Percentiles rank a stretch among this genome's conserved stretches.
phyloP scores from a whole-genome alignment of 1,140 invertebrate genomes.

The Drosophila ercepeae region DNA sequence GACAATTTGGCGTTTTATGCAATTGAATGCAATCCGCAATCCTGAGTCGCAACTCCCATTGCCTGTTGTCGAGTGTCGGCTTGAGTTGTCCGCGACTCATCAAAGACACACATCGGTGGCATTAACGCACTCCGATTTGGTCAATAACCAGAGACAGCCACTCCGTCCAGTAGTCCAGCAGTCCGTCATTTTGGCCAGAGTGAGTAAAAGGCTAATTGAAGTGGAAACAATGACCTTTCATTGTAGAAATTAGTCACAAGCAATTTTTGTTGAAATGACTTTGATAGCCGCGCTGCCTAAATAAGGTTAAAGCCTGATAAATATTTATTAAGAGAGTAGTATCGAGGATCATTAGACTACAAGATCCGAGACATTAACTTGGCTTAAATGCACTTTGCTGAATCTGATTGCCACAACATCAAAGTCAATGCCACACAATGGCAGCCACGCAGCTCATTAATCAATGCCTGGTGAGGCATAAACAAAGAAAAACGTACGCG shows the following conservation, averaged over 20 bases:
- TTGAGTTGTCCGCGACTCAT: constrained; percentile 27
- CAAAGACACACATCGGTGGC: constrained; percentile 30
- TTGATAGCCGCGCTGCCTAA: constrained; percentile 33
- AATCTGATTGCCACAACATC: neutral
- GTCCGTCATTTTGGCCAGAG: constrained; percentile 12
- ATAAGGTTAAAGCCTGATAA: constrained; percentile 43
- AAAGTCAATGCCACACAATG: constrained; percentile 50
- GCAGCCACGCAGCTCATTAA: constrained; percentile 61
- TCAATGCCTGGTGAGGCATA: constrained; percentile 49
- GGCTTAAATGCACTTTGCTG: neutral
- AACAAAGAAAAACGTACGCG: constrained; percentile 44
- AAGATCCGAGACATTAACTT: too few relatives aligned
- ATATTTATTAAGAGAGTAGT: constrained; percentile 27
- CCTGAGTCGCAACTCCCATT: neutral
- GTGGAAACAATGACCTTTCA: constrained; percentile 80
- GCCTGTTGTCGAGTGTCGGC: constrained; percentile 60
- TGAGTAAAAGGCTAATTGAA: constrained; percentile 71
- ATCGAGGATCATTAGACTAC: constrained; percentile 1
- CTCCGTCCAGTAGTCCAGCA: too few relatives aligned
- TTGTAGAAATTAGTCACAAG: constrained; percentile 73
- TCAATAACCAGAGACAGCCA: constrained; percentile 17
- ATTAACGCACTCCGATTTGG: constrained; percentile 61
- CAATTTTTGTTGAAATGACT: constrained; percentile 54
- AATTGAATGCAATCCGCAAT: constrained; percentile 39
- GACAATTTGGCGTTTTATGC: constrained; percentile 79